Base-by-base conservation (phyloP, 2,797 vertebrate genomes). In the Corythornis leucogaster region DNA sequence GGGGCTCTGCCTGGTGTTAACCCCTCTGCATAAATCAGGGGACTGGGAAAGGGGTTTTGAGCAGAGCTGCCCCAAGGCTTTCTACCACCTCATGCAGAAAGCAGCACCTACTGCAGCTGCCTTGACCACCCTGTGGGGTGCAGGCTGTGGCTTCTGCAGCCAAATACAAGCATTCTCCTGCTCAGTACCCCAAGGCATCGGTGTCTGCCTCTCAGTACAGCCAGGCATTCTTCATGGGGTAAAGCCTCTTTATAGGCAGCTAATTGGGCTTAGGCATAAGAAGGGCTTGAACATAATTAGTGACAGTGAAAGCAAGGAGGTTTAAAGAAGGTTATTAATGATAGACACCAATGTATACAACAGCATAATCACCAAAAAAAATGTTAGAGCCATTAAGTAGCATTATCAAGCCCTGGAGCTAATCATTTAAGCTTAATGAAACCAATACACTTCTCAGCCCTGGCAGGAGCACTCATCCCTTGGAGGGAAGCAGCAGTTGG, bases 341-440 rank as follows among this genome's bases (percentile, higher is more conserved):
- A 90, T 64, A 54, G 42, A 92, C 77, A 85, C n/a, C 79, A 4
- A 89, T 95, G 85, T 89, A 94, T 89, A 95, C 74, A 96, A 87
- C 92, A 73, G 92, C 92, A 92, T 83, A 87, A 95, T 93, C 15
- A 0, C n/a, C 12, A 26, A 74, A 64, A 33, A 87, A 90, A 92
- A 82, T 42, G 69, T 93, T 89, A 91, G 92, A 71, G 28, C 95
- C 92, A 94, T 97, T 96, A 97, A 96, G 89, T 76, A 91, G 88
- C 86, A 93, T 97, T 95, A 96, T 94, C 92, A 87, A 91, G 86
- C 90, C 85, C 87, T 93, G 73, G 68, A 96, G 94, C 90, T 96
- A 92, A 96, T 97, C 16, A 92, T 96, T 96, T 96, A 62, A 68
- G 55, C 35, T 59, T 95, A 97, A 96, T 94, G 89, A 97, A 97